A percentile compares a stretch with the other conserved stretches of the same genome.
Conservation (phyloP, 2,888 invertebrate species). For the Habroteleia sp. region DNA sequence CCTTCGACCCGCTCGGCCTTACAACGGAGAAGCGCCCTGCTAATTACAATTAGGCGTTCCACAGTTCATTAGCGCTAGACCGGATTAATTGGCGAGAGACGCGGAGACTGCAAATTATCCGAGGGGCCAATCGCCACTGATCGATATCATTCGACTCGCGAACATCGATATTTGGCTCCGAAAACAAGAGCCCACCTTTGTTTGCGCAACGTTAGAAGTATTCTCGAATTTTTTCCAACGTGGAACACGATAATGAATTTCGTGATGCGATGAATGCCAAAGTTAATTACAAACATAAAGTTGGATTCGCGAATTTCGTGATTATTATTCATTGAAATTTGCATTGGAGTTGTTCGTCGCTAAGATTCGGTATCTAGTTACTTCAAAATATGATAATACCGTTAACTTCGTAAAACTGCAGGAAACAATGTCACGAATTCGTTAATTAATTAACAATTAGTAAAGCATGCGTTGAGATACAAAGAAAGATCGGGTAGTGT, state of each 20-base stretch:
- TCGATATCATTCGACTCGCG: constrained; percentile 55
- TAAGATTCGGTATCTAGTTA: no score
- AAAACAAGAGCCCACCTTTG: constrained; percentile 10
- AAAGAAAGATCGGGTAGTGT: no score
- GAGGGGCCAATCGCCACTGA: constrained; percentile 56
- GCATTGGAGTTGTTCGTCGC: no score
- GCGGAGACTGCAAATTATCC: constrained; percentile 63
- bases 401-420: no score
- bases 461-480: no score
- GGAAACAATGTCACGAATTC: no score
- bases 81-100: constrained; percentile 67
- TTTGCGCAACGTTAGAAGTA: constrained; percentile 13
- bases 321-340: not conserved
- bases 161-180: constrained; percentile 17
- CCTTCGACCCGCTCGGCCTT: constrained; percentile 32
- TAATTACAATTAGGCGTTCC: constrained; percentile 69
- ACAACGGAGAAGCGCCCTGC: constrained; percentile 37
- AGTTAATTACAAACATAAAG: constrained; percentile 8
- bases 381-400: no score
- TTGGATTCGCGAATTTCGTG: not conserved
- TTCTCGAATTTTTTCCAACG: not conserved
- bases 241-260: constrained; percentile 35
- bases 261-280: not conserved
- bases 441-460: no score
- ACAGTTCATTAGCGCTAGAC: constrained; percentile 68